Conservation (phyloP, 1,140 invertebrate species). For the Lordiphosa mommai region DNA sequence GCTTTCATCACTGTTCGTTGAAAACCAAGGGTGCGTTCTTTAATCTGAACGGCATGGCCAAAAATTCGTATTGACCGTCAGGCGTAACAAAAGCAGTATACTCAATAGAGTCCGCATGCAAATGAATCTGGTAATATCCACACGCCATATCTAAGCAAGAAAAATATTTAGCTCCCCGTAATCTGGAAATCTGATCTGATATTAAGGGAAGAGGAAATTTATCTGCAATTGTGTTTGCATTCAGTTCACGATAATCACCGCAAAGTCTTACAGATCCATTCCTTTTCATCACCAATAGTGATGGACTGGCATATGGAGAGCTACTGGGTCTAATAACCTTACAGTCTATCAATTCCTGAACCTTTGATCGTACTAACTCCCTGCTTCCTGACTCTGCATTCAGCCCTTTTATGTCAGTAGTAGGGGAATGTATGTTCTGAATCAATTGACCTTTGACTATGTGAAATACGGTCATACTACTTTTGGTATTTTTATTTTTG, state of each 20-base stretch:
- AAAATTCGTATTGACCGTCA: too few species aligned
- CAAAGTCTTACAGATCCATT: constrained; percentile 1
- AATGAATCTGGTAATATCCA: background rate
- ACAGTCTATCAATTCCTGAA: constrained; percentile 1
- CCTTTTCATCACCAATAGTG: constrained; percentile 3
- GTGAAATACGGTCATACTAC: too few species aligned
- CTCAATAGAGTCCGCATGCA: background rate
- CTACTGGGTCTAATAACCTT: constrained; percentile 7
- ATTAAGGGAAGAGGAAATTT: constrained; percentile 4
- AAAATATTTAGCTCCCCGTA: background rate
- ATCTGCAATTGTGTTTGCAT: constrained; percentile 2
- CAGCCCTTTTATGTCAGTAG: too few species aligned
- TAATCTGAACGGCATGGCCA: too few species aligned
- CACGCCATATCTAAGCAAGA: too few species aligned
- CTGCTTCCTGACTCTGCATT: background rate
- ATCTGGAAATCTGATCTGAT: constrained; percentile 1
- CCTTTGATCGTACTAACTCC: background rate
- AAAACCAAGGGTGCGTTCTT: too few species aligned
- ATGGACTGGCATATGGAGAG: constrained; percentile 4
- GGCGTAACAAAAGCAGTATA: too few species aligned
- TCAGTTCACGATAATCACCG: background rate
- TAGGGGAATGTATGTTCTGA: too few species aligned
- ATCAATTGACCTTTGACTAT: too few species aligned
- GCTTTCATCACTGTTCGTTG: too few species aligned
- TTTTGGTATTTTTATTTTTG: too few species aligned